phyloP scores from a whole-genome alignment of 2,113 vertebrate genomes.

The Gymnorhina tibicen region DNA sequence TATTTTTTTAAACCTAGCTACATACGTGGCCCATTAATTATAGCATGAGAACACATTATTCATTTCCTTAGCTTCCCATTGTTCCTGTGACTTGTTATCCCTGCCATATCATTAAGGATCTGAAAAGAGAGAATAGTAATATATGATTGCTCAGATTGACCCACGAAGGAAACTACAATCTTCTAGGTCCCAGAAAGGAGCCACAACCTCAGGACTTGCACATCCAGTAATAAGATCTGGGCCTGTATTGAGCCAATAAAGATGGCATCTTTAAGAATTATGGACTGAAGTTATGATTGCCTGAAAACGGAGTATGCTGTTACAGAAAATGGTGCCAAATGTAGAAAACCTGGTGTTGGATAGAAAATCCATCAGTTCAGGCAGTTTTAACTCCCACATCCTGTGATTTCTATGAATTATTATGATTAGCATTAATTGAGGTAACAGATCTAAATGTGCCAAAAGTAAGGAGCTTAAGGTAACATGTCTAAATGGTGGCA shows the following conservation, averaged over 20 bases:
- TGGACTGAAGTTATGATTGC: neutral
- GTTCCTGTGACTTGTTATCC: neutral
- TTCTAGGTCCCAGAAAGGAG: neutral
- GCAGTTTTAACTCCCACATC: neutral
- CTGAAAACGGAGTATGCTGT: neutral
- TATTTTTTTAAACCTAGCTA: neutral
- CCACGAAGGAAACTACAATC: neutral
- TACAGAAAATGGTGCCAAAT: neutral
- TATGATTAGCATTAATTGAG: slow-evolving; percentile 16
- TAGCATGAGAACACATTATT: neutral
- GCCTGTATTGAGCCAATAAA: neutral
- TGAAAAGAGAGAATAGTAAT: neutral
- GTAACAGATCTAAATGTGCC: neutral
- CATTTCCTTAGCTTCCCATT: neutral
- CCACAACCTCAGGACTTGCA: neutral
- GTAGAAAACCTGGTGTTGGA: neutral
- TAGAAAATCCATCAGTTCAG: neutral
- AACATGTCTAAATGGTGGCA: neutral
- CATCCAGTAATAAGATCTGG: neutral
- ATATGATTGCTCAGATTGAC: neutral
- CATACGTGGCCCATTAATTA: neutral
- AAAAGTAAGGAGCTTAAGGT: neutral
- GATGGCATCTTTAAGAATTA: neutral
- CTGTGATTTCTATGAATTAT: neutral
- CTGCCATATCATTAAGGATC: neutral